Percentiles rank a stretch among this genome's conserved stretches.
phyloP scores from a whole-genome alignment of 2,797 vertebrate genomes.

The Spinus olivaceus region DNA sequence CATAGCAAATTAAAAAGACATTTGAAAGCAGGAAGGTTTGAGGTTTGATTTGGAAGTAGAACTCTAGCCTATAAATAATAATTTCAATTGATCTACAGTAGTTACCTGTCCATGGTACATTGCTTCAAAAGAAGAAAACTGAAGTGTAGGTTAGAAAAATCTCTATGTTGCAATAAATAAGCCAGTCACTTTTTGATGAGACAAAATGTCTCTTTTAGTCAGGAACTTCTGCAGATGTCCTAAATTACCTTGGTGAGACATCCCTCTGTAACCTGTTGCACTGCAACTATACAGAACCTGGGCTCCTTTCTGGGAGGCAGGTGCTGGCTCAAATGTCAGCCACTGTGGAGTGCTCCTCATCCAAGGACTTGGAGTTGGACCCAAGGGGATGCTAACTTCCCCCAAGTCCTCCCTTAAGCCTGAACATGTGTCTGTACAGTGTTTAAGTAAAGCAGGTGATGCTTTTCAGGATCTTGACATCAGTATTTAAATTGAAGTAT shows the following conservation, averaged over 20 bases:
- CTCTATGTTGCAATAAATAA: neutral
- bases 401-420: neutral
- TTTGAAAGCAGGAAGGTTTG: neutral
- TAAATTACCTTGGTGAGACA: neutral
- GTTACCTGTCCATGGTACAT: neutral
- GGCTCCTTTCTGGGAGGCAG: neutral
- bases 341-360: neutral
- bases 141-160: neutral
- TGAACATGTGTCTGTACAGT: neutral
- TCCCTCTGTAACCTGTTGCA: neutral
- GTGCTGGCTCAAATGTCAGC: neutral
- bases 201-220: neutral
- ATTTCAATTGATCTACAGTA: neutral
- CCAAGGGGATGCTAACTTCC: neutral
- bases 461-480: neutral
- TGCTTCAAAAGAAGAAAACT: conserved; percentile 3
- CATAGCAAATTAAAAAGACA: neutral
- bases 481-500: neutral
- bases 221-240: neutral
- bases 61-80: neutral
- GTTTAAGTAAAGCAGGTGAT: neutral
- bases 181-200: neutral
- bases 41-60: neutral
- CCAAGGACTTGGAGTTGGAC: neutral
- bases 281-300: fast-evolving